Conservation (phyloP, 2,888 invertebrate genomes). For the Gastracanthus pulcherrimus region DNA sequence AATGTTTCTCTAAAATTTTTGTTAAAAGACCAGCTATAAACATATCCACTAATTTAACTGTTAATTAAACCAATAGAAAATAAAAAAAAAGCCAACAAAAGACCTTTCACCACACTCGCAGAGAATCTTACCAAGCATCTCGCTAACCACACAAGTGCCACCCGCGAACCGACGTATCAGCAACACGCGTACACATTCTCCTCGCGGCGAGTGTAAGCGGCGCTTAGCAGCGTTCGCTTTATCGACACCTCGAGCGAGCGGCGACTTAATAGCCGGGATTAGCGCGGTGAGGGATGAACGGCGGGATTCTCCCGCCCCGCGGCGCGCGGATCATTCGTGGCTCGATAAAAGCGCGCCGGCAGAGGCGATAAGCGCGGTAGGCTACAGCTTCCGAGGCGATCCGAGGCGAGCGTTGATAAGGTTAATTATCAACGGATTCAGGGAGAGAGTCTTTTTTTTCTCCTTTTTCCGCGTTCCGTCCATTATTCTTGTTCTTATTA, state of each 20-base stretch:
- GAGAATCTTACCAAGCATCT: too few relatives aligned
- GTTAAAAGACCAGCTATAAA: too few relatives aligned
- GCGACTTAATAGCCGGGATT: constrained; percentile 68
- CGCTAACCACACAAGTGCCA: too few relatives aligned
- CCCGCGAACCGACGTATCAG: too few relatives aligned
- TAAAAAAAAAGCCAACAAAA: too few relatives aligned
- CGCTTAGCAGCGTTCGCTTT: background rate
- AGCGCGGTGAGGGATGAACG: constrained; percentile 71
- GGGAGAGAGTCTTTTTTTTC: too few relatives aligned
- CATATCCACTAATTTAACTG: too few relatives aligned
- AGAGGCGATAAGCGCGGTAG: constrained; percentile 27
- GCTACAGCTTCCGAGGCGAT: background rate
- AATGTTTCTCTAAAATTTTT: too few relatives aligned
- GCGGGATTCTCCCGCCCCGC: constrained; percentile 11
- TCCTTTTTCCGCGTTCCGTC: background rate
- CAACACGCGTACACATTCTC: too few relatives aligned
- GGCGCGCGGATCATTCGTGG: constrained; percentile 68
- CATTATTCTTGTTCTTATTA: background rate
- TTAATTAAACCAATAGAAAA: too few relatives aligned
- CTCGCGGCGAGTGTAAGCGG: background rate
- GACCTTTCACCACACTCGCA: too few relatives aligned
- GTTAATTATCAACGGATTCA: constrained; percentile 12
- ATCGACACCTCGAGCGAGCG: too few relatives aligned
- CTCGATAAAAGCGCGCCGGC: constrained; percentile 57
- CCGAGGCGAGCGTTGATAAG: constrained; percentile 28